Evolutionary conservation across 1,140 invertebrate genomes (phyloP).

Genomic region (Ceratosolen fusciceps): DNA sequence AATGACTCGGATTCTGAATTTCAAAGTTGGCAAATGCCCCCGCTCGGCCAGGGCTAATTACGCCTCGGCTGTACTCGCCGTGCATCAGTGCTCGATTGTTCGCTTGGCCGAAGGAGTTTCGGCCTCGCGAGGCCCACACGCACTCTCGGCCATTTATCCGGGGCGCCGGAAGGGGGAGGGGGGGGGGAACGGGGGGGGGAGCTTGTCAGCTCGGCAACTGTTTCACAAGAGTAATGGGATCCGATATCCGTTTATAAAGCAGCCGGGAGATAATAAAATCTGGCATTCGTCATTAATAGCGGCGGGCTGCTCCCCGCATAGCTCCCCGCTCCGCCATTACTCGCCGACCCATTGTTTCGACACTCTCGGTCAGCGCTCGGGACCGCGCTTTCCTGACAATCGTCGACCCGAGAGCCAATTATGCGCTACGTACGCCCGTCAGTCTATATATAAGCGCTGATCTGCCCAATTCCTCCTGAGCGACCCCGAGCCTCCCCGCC

Average conservation of each 20-base stretch:
- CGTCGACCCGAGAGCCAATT: too few species aligned
- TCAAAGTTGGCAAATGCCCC: slow-evolving; percentile 22
- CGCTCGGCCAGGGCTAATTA: background rate
- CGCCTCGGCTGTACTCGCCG: too few species aligned
- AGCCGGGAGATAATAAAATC: slow-evolving; percentile 9
- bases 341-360: background rate
- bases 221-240: slow-evolving; percentile 36
- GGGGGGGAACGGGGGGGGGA: too few species aligned
- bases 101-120: background rate
- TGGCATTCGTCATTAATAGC: background rate
- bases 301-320: background rate
- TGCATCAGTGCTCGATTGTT: background rate
- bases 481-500: too few species aligned
- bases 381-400: too few species aligned
- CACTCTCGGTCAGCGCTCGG: background rate
- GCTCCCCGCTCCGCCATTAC: background rate
- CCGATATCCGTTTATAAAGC: slow-evolving; percentile 49
- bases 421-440: too few species aligned
- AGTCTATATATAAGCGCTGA: too few species aligned
- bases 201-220: background rate
- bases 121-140: background rate
- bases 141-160: too few species aligned
- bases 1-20: slow-evolving; percentile 51
- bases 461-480: too few species aligned
- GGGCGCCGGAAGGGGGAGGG: too few species aligned